Evolutionary conservation across 2,113 vertebrate species (phyloP).

Genomic region (Carassius gibelio): DNA sequence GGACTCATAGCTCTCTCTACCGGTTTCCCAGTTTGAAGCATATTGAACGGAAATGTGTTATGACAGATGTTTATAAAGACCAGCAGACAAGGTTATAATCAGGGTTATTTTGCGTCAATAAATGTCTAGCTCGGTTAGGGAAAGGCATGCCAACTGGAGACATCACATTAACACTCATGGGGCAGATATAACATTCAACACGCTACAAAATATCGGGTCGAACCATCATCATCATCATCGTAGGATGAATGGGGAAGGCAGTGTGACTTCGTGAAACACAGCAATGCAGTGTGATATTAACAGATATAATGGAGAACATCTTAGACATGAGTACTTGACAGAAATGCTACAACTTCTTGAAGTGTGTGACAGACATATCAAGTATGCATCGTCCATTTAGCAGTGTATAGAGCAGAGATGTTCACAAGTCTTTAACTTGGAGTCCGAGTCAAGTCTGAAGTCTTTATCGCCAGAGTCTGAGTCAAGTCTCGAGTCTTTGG

Average conservation of each 20-base stretch:
- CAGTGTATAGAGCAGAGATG: conserved; percentile 35
- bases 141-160: conserved; percentile 54
- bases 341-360: conserved; percentile 62
- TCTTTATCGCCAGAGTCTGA: no score
- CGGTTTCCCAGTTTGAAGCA: conserved; percentile 32
- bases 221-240: conserved; percentile 31
- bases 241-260: conserved; percentile 2
- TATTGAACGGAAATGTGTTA: not conserved
- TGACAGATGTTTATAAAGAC: not conserved
- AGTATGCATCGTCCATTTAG: conserved; percentile 39
- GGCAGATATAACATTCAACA: conserved; percentile 45
- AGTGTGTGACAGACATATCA: conserved; percentile 47
- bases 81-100: conserved; percentile 14
- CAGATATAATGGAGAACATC: conserved; percentile 41
- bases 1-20: conserved; percentile 36
- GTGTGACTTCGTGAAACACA: conserved; percentile 52
- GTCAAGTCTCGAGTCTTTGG: no score
- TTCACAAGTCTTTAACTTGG: no score
- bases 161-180: conserved; percentile 46
- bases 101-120: conserved; percentile 28
- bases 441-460: no score
- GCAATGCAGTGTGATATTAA: conserved; percentile 42
- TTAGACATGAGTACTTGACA: conserved; percentile 50
- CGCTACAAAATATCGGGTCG: conserved; percentile 30
- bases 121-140: conserved; percentile 20